Base-by-base conservation (phyloP, 2,888 invertebrate genomes). In the Ormyrus labotus region DNA sequence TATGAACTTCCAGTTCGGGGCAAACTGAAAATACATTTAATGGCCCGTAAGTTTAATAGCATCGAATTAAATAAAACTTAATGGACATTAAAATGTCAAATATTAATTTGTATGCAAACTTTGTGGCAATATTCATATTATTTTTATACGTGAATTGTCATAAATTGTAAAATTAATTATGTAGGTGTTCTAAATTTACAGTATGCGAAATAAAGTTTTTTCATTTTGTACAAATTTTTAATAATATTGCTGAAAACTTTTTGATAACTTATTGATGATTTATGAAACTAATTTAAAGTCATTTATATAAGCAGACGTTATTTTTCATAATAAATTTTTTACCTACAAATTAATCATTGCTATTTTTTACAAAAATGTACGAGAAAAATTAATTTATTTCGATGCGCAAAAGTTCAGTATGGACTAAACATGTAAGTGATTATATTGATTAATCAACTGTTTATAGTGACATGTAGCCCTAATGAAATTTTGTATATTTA, bases 21-120 rank as follows among this genome's bases (percentile, higher is more conserved):
- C 82, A 87, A 85, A 85, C 70, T 89, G 68, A 88, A 88, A 80
- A 85, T 88, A 69, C 87, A 87, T 79, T 82, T 88, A 61, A 89
- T 89, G 85, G 83, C 87, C 78, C 87, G 86, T 79, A 87, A 86
- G 80, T 86, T 88, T 75, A 87, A 87, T 57, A 88, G 86, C 81
- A 88, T 89, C 78, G 73, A 81, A 78, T 81, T 81, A 74, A 78
- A 81, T 70, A 78, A 74, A 63, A 70, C 69, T 7, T 78, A 51
- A 78, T 76, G 9, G 13, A 60, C n/a, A 73, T 0, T 68, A 11
- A 51, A 50, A 67, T 19, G 8, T 58, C 34, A n/a, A 69, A 76
- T 19, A n/a, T 63, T 1, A 45, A 19, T 55, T 48, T 69, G 55
- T 69, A 48, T 64, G 47, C 69, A 81, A 55, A 53, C 4, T 64